Evolutionary conservation across 2,888 invertebrate species (phyloP).

Genomic region (Amiota communis): DNA sequence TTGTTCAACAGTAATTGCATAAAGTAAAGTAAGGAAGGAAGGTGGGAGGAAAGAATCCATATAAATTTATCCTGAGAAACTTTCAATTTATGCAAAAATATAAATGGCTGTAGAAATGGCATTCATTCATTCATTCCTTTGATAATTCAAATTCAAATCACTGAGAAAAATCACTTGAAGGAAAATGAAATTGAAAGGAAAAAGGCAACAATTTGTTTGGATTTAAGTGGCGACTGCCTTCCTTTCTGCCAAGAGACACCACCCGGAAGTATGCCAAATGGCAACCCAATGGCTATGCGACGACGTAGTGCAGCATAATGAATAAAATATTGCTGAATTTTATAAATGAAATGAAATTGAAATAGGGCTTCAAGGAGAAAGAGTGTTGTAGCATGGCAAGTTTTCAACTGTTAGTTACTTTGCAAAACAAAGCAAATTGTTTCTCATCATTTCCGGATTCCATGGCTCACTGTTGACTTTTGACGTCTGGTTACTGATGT

Average conservation of each 20-base stretch:
- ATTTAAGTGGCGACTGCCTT: neutral
- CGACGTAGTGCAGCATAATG: neutral
- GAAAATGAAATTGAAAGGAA: neutral
- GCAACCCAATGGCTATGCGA: neutral
- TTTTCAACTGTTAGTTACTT: too few relatives aligned
- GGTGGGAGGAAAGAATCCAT: neutral
- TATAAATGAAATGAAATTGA: neutral
- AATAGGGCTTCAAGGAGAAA: neutral
- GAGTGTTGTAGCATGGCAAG: too few relatives aligned
- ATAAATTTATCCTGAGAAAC: neutral
- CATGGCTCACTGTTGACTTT: neutral
- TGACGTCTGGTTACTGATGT: too few relatives aligned
- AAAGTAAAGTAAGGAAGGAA: neutral
- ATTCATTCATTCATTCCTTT: too few relatives aligned
- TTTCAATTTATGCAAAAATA: constrained; percentile 1
- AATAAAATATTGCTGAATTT: neutral
- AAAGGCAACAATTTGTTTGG: neutral
- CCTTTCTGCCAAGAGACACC: neutral
- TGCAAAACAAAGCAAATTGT: neutral
- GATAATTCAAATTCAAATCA: too few relatives aligned
- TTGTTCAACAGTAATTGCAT: too few relatives aligned
- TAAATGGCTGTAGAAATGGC: neutral
- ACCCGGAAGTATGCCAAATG: too few relatives aligned
- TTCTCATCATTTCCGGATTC: neutral
- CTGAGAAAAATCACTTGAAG: too few relatives aligned